Base-by-base conservation (phyloP, 2,797 vertebrate species). In the Cygnus olor region DNA sequence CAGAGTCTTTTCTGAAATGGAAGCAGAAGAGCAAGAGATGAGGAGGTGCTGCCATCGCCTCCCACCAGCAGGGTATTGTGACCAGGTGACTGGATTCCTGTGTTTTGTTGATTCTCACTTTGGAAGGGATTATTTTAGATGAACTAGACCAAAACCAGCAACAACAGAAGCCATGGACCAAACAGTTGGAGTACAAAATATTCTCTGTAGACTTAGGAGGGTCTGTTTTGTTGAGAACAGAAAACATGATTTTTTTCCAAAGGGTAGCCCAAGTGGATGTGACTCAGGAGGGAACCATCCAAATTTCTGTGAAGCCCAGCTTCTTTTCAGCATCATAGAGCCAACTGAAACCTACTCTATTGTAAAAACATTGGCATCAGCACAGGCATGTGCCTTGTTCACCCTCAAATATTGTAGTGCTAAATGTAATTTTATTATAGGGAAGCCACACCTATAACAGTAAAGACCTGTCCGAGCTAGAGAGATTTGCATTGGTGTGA, bases 51-150 rank as follows among this genome's bases (percentile, higher is more conserved):
- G 92, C 63, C 21, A 60, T 95, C 0, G 6, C 89, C 94, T 84
- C 69, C 80, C 82, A 70, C 90, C 85, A 80, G 84, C 87, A 90
- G 84, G 95, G 79, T 94, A 90, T 89, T 64, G 28, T 80, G 78
- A 94, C 93, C 96, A 96, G 94, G 38, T 92, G 89, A 95, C 96
- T 94, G 97, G 95, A 97, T 95, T 96, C 96, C 95, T 95, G 66
- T 96, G 34, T 89, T 96, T 96, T 79, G 57, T 95, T 94, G 81
- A 7, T 93, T 97, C 74, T 86, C 28, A 8, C 32, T 68, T 84
- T 89, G 66, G 66, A 95, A 88, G 70, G 83, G 91, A 93, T 65
- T 87, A 72, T 83, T 63, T 54, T 74, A 94, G 76, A 81, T 90
- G 86, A 88, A 63, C 57, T 27, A 93, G 86, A 96, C 42, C 58